Conservation (phyloP, 2,888 invertebrate species). For the Papilio protenor region DNA sequence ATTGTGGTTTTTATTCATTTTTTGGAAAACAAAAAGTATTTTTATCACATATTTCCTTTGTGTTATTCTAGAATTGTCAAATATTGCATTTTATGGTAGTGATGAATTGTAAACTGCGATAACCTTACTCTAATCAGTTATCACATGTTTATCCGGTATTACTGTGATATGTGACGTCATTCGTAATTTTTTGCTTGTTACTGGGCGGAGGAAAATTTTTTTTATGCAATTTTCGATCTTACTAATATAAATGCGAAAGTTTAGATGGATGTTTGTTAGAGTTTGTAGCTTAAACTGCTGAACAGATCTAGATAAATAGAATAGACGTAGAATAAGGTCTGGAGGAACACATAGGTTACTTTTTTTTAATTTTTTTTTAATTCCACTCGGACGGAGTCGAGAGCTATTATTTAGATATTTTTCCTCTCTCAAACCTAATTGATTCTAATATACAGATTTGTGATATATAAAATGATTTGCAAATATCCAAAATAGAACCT, state of each 20-base stretch:
- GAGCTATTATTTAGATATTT: neutral
- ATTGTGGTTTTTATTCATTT: too few species aligned
- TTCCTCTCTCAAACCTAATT: neutral
- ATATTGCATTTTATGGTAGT: neutral
- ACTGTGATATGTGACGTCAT: conserved; percentile 34
- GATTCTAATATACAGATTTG: neutral
- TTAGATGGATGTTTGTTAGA: too few species aligned
- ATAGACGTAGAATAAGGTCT: too few species aligned
- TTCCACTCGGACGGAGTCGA: too few species aligned
- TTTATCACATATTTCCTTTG: neutral
- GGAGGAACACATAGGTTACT: too few species aligned
- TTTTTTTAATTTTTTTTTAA: too few species aligned
- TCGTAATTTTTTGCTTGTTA: neutral
- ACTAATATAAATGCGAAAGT: too few species aligned
- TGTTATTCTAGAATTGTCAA: neutral
- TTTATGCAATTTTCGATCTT: neutral
- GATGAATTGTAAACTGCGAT: neutral
- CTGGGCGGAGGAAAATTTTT: neutral
- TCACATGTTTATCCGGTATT: conserved; percentile 27
- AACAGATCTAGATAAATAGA: too few species aligned
- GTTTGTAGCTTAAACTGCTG: too few species aligned
- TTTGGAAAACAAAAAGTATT: too few species aligned
- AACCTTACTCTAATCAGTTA: conserved; percentile 28
- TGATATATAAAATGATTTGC: neutral
- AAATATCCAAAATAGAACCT: neutral